phyloP scores from a whole-genome alignment of 2,888 invertebrate genomes.

The Acrobeloides nanus region DNA sequence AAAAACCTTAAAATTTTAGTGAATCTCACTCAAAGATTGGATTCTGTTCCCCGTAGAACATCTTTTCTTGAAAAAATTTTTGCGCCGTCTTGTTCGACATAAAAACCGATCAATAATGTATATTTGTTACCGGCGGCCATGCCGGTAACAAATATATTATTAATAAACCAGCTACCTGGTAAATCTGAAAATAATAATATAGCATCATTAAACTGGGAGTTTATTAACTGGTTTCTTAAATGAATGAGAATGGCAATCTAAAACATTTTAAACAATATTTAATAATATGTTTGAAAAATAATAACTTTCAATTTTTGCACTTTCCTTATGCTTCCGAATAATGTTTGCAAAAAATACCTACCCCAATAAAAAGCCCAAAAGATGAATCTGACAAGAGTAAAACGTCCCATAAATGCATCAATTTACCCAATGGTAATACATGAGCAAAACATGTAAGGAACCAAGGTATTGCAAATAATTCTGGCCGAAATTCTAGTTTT shows the following conservation, averaged over 20 bases:
- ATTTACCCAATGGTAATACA: constrained; percentile 93
- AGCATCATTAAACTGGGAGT: constrained; percentile 93
- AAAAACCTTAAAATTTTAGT: no score
- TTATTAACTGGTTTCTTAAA: constrained; percentile 72
- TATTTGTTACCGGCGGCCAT: no score
- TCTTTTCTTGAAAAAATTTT: no score
- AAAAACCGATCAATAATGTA: no score
- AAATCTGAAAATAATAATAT: constrained; percentile 95
- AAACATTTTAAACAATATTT: no score
- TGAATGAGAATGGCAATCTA: constrained; percentile 82
- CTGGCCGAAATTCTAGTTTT: constrained; percentile 85
- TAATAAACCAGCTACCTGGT: constrained; percentile 62
- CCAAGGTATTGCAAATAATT: constrained; percentile 57
- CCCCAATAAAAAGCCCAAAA: constrained; percentile 85
- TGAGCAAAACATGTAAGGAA: constrained; percentile 63
- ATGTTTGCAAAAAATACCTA: no score
- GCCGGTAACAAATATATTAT: neutral
- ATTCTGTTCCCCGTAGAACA: no score
- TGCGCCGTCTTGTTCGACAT: no score
- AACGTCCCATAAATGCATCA: constrained; percentile 94
- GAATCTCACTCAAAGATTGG: no score
- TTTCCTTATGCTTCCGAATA: no score
- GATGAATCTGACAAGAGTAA: constrained; percentile 83
- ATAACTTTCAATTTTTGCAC: no score
- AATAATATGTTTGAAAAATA: no score